A percentile compares a stretch with the other conserved stretches of the same genome.
These are phyloP conservation scores for Aldrovandia affinis DNA, from an alignment of 2,797 vertebrate species.

Conservation along the genomic window DNA sequence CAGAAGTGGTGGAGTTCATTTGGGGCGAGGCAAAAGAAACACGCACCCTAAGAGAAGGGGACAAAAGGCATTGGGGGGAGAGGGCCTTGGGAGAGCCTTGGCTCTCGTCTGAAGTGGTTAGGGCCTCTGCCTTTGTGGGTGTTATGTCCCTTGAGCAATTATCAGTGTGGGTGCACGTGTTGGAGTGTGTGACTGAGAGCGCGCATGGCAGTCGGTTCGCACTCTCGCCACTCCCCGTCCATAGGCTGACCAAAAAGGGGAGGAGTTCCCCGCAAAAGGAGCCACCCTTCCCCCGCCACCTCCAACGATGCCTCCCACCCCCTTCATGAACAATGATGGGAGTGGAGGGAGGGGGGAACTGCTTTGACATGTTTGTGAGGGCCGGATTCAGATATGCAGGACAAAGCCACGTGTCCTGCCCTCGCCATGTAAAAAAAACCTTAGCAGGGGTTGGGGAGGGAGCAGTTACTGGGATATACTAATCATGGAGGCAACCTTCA, in stretches of 20 bases:
- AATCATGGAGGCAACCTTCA: slow-evolving; percentile 77
- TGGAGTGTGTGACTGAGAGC: slow-evolving; percentile 39
- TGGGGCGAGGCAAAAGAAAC: slow-evolving; percentile 69
- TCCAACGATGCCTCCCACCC: slow-evolving; percentile 13
- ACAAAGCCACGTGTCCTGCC: slow-evolving; percentile 77
- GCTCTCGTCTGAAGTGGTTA: slow-evolving; percentile 70
- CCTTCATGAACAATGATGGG: slow-evolving; percentile 49
- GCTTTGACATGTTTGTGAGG: slow-evolving; percentile 67
- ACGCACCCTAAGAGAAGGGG: slow-evolving; percentile 45
- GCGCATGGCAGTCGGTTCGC: neutral
- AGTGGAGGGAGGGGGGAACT: slow-evolving; percentile 58
- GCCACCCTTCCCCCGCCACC: neutral
- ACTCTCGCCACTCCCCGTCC: slow-evolving; percentile 38
- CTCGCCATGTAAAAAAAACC: slow-evolving; percentile 82
- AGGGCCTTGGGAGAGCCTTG: slow-evolving; percentile 57
- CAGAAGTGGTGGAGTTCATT: slow-evolving; percentile 63
- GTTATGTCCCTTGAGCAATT: slow-evolving; percentile 69
- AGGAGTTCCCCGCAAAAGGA: slow-evolving; percentile 36
- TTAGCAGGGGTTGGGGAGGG: slow-evolving; percentile 60
- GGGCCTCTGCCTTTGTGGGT: slow-evolving; percentile 61
- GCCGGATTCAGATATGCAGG: slow-evolving; percentile 44
- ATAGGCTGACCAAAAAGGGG: slow-evolving; percentile 25
- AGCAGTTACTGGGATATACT: slow-evolving; percentile 78
- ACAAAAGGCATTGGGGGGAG: slow-evolving; percentile 24
- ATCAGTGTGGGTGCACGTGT: slow-evolving; percentile 55